Evolutionary conservation across 2,888 invertebrate genomes (phyloP).

Genomic region (Leptogaster cylindrica): DNA sequence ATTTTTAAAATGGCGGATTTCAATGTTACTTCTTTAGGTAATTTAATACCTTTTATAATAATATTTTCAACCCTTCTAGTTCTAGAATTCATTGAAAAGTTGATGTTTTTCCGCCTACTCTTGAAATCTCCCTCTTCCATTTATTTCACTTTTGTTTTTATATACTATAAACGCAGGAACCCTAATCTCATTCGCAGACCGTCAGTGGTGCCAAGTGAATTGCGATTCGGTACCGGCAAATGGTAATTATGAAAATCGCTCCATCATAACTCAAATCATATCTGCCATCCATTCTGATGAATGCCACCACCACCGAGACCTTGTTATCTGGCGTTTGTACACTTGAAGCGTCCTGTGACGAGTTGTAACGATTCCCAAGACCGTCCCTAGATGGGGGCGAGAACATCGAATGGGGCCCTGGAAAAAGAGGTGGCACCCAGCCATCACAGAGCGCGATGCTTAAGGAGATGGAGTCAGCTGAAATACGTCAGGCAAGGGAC

Average conservation of each 20-base stretch:
- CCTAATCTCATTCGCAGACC: background rate
- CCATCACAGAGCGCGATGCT: conserved; percentile 16
- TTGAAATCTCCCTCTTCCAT: too few species aligned
- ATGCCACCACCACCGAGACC: background rate
- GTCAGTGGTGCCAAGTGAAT: conserved; percentile 12
- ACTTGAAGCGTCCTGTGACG: background rate
- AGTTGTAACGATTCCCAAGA: background rate
- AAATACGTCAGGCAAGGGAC: conserved; percentile 43
- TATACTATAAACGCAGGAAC: background rate
- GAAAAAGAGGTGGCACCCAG: conserved; percentile 35
- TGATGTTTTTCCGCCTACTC: too few species aligned
- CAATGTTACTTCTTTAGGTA: too few species aligned
- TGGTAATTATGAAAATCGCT: conserved; percentile 37
- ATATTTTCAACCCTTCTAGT: too few species aligned
- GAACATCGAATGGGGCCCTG: conserved; percentile 1
- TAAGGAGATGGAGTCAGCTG: conserved; percentile 29
- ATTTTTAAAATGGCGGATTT: too few species aligned
- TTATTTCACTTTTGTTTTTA: too few species aligned
- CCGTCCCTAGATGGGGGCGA: background rate
- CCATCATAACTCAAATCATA: conserved; percentile 18
- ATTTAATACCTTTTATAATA: too few species aligned
- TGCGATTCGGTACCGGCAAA: background rate
- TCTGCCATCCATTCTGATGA: conserved; percentile 28
- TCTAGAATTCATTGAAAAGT: too few species aligned
- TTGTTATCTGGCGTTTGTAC: conserved; percentile 2